Evolutionary conservation across 2,113 vertebrate species (phyloP).

Genomic region (Trogon melanurus): DNA sequence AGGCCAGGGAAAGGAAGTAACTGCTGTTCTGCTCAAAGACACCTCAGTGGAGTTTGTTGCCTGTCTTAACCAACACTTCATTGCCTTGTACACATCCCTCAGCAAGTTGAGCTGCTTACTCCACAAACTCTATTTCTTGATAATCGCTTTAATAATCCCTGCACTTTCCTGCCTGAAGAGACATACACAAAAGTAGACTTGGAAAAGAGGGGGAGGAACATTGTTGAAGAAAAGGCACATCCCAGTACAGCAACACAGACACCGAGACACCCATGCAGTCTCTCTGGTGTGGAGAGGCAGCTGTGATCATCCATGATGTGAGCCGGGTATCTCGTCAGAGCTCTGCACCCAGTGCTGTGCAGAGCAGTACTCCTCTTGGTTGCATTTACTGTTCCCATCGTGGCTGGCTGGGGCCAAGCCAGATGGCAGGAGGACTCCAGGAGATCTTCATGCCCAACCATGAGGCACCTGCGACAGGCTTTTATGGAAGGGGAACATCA

Average conservation of each 20-base stretch:
- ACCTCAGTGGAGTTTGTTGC: background rate
- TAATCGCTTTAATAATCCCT: too few relatives aligned
- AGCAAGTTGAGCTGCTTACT: background rate
- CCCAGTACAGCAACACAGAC: accelerated
- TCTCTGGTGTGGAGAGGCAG: background rate
- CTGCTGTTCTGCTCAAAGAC: background rate
- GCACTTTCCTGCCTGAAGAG: background rate
- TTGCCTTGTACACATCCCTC: accelerated
- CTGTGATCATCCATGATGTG: accelerated
- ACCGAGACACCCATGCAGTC: background rate
- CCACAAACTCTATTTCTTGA: background rate
- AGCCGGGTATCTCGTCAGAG: background rate
- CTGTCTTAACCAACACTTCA: background rate
- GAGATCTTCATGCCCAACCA: background rate
- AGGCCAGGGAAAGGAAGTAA: background rate
- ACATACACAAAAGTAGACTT: background rate
- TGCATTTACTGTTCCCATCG: background rate
- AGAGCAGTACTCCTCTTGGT: background rate
- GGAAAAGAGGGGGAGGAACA: background rate
- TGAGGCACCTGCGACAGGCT: background rate
- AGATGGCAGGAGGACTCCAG: background rate
- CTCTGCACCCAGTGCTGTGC: background rate
- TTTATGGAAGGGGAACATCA: accelerated
- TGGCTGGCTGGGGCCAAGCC: background rate
- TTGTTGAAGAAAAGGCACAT: background rate